A percentile compares a stretch with the other conserved stretches of the same genome.
phyloP scores from a whole-genome alignment of 2,797 vertebrate genomes.

The Anguilla pacifica region DNA sequence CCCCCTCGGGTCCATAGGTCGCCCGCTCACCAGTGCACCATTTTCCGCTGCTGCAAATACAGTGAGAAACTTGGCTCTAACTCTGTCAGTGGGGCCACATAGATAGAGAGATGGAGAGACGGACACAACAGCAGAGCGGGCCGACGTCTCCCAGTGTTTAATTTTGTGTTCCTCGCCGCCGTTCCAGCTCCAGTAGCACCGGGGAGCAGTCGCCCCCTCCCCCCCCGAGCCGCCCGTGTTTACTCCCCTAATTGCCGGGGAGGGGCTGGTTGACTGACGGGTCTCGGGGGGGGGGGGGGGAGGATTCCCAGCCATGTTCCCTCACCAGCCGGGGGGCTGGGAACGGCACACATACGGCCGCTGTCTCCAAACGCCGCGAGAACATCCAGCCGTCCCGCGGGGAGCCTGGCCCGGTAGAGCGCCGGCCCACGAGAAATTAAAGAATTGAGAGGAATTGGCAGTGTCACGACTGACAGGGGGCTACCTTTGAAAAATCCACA shows the following conservation, averaged over 20 bases:
- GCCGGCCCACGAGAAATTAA: slow-evolving; percentile 72
- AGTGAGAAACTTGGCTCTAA: slow-evolving; percentile 27
- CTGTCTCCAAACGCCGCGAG: slow-evolving; percentile 72
- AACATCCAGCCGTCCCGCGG: slow-evolving; percentile 76
- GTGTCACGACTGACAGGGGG: slow-evolving; percentile 62
- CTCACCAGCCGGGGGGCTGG: slow-evolving; percentile 69
- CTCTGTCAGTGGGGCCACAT: slow-evolving; percentile 36
- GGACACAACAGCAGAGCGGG: slow-evolving; percentile 33
- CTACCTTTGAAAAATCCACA: slow-evolving; percentile 72
- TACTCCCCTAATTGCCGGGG: slow-evolving; percentile 99
- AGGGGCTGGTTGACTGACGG: slow-evolving; percentile 76
- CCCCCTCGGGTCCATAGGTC: slow-evolving; percentile 2
- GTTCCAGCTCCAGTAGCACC: slow-evolving; percentile 75
- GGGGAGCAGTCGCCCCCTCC: slow-evolving; percentile 62
- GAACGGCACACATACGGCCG: slow-evolving; percentile 66
- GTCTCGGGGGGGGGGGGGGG: slow-evolving; percentile 44
- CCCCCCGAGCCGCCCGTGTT: slow-evolving; percentile 78
- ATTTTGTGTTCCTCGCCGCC: slow-evolving; percentile 48
- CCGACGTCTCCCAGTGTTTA: slow-evolving; percentile 45
- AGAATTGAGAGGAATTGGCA: slow-evolving; percentile 77
- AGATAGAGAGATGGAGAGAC: slow-evolving; percentile 40
- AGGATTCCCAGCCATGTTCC: slow-evolving; percentile 55
- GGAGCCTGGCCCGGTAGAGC: slow-evolving; percentile 71
- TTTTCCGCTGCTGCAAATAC: slow-evolving; percentile 10
- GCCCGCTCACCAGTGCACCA: not conserved